Evolutionary conservation across 2,888 invertebrate genomes (phyloP).

Genomic region (Troides aeacus): DNA sequence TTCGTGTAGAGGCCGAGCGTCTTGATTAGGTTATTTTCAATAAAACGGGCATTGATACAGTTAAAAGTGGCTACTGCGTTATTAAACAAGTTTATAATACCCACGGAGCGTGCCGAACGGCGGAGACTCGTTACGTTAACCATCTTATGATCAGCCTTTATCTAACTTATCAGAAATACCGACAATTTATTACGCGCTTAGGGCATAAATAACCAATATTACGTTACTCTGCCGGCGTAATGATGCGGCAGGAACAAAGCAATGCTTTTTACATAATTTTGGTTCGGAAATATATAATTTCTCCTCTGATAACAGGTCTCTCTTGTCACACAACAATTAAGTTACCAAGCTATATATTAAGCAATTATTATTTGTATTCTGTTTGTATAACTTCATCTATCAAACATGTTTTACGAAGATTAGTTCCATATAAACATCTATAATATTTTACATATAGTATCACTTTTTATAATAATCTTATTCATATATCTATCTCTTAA

Average conservation of each 20-base stretch:
- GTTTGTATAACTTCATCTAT: no score
- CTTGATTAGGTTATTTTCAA: slow-evolving; percentile 46
- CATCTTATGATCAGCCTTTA: slow-evolving; percentile 64
- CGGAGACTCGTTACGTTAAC: slow-evolving; percentile 51
- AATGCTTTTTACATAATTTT: not conserved
- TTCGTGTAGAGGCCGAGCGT: slow-evolving; percentile 20
- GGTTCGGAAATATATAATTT: no score
- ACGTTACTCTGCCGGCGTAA: slow-evolving; percentile 5
- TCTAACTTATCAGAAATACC: slow-evolving; percentile 39
- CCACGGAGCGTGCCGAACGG: slow-evolving; percentile 38
- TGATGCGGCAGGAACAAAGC: not conserved
- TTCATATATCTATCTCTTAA: no score
- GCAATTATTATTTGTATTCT: no score
- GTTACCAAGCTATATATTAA: no score
- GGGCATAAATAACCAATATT: slow-evolving; percentile 12
- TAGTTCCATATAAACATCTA: no score
- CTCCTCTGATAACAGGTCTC: no score
- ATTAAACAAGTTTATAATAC: slow-evolving; percentile 46
- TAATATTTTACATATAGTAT: no score
- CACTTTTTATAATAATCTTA: no score
- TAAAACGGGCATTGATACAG: slow-evolving; percentile 47
- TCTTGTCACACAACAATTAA: no score
- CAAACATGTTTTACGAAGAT: no score
- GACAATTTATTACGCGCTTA: slow-evolving; percentile 19
- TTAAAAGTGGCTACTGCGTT: slow-evolving; percentile 41